These are phyloP conservation scores for Lamellibrachia columna DNA, from an alignment of 2,888 invertebrate genomes.

Conservation along the genomic window DNA sequence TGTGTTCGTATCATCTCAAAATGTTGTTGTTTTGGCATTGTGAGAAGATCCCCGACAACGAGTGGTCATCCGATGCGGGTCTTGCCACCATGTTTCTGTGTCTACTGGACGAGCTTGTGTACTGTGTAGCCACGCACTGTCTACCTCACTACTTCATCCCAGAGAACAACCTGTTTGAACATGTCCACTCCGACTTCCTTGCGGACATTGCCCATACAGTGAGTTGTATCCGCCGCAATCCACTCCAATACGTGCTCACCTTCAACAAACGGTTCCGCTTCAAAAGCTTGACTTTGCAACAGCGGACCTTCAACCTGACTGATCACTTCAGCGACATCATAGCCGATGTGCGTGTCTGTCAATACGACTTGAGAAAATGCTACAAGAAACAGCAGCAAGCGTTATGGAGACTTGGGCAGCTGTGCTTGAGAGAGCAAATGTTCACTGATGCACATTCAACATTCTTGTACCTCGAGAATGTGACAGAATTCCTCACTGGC, in stretches of 20 bases:
- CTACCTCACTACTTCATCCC: slow-evolving; percentile 49
- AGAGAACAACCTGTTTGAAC: slow-evolving; percentile 46
- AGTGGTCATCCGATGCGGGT: slow-evolving; percentile 42
- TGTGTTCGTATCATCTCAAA: slow-evolving; percentile 44
- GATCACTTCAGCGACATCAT: neutral
- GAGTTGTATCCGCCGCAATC: slow-evolving; percentile 6
- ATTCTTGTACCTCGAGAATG: neutral
- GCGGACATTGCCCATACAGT: neutral
- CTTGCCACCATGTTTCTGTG: slow-evolving; percentile 43
- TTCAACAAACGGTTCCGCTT: slow-evolving; percentile 6
- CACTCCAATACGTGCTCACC: neutral
- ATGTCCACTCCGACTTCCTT: slow-evolving; percentile 31
- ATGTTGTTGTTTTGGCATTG: slow-evolving; percentile 47
- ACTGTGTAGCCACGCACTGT: slow-evolving; percentile 41
- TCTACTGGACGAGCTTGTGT: slow-evolving; percentile 44
- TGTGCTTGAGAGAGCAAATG: neutral
- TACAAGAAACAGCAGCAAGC: neutral
- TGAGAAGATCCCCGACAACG: slow-evolving; percentile 42
- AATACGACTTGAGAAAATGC: neutral
- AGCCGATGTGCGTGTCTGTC: neutral
- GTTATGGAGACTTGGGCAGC: neutral
- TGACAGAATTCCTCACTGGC: neutral
- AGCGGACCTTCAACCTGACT: neutral
- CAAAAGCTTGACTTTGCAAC: neutral
- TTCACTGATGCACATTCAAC: neutral